Base-by-base conservation (phyloP, 1,140 invertebrate species). In the Ips typographus region DNA sequence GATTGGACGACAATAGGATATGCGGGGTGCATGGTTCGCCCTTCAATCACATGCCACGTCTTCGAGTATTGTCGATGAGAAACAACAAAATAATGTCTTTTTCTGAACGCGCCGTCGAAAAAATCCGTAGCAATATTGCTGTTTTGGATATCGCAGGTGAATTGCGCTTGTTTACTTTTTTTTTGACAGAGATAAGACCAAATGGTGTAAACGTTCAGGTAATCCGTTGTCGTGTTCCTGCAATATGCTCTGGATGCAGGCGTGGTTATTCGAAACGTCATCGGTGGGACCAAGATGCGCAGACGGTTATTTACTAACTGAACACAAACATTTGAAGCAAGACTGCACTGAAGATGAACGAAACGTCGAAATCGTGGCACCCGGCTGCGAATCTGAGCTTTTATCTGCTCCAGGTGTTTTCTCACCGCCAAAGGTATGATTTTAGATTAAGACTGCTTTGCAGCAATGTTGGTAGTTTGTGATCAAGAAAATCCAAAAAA, bases 211-310 rank as follows among this genome's bases (percentile, higher is more conserved):
- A 22, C 22, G 22, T 82, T 64, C 76, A 92, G 91, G 90, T 8
- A 94, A 94, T 83, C 92, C 93, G 5, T 80, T 94, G 49, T 84
- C 87, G 6, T 94, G 93, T 79, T 88, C 90, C 5, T 94, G 93
- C 76, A 87, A 87, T 66, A 85, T 93, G 79, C 81, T 91, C 38
- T 94, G 93, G 92, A 79, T 94, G 1, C 86, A 90, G 73, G 87
- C 88, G n/a, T 94, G 91, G 91, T 75, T 93, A 6, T 86, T 88
- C 72, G 89, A 92, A 77, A 86, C 87, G 0, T 86, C 87, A 4
- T 82, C 85, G 4, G 85, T 89, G 3, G 89, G 90, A 8, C 91
- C 91, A 8, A 86, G 86, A 77, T 94, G 91, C 78, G 84, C 86
- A 6, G 90, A 93, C 76, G 91, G 91, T 1, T 87, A 86, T 5